Evolutionary conservation across 2,113 vertebrate genomes (phyloP), one percentile per base, ranked within the genome.

Genomic region (Trogon surrucura): DNA sequence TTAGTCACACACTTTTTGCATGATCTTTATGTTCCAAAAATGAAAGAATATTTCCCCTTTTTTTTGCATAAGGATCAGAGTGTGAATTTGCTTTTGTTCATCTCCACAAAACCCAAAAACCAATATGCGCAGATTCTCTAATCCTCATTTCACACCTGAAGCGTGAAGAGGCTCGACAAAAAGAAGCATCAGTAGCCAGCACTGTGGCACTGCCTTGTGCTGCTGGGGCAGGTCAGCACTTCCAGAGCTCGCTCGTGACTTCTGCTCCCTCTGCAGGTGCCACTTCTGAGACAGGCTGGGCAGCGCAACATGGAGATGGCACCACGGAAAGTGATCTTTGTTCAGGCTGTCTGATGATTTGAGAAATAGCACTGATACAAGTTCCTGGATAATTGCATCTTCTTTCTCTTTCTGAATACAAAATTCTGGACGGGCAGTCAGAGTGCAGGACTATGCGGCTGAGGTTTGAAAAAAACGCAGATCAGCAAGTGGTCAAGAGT

Each of bases 101-200:
- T 97, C 97, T 91, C 84, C 96, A 98, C 70, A 97, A 97, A 97
- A 97, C 97, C 97, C 58, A 38, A 97, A 98, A 97, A 95, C 83
- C 80, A 98, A 95, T 97, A 97, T 87, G 94, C 87, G 51, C 90
- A 94, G 85, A 97, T 97, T 97, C 91, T 93, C 96, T 98, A 98
- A 98, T 98, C 97, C 97, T 97, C 95, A 97, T 97, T 97, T 98
- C 64, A 84, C 95, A 98, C 97, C 96, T 97, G 98, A 97, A 97
- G 88, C 95, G 90, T 96, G 91, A 97, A 97, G 95, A 95, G 36
- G 45, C 86, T 97, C 91, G 79, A 96, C 97, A 97, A 95, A 96
- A 95, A 93, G 80, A 88, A 86, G 77, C 93, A 89, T 75, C 87
- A 48, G 88, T 36, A 67, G 67, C 82, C 96, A 96, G 94, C 88